These are phyloP conservation scores for Lithodes maja DNA, from an alignment of 2,888 invertebrate genomes.

Conservation along the genomic window DNA sequence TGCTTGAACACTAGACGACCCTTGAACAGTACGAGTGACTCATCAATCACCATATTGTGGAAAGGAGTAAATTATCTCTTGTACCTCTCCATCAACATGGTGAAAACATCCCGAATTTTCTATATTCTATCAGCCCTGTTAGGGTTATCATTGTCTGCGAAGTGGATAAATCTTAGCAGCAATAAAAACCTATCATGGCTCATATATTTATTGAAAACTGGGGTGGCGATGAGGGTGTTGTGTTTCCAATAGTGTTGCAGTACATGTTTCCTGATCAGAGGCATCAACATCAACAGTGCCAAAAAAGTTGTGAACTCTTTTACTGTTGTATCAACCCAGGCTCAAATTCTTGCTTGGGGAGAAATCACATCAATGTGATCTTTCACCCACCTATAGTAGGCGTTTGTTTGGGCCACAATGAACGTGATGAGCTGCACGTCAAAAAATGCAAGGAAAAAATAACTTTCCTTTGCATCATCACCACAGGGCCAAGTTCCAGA, in stretches of 20 bases:
- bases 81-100: background rate
- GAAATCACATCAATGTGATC: no score
- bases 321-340: background rate
- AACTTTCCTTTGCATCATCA: no score
- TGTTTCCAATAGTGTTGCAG: slow-evolving; percentile 6
- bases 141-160: slow-evolving; percentile 15
- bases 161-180: slow-evolving; percentile 24
- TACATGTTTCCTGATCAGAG: slow-evolving; percentile 21
- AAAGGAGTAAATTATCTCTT: background rate
- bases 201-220: slow-evolving; percentile 1
- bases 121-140: background rate
- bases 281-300: slow-evolving; percentile 7
- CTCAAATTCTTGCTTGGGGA: no score
- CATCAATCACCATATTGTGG: background rate
- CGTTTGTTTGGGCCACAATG: no score
- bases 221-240: background rate
- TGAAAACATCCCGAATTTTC: background rate
- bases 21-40: slow-evolving; percentile 9
- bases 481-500: no score
- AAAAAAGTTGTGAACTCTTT: background rate
- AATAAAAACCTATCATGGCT: slow-evolving; percentile 17
- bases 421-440: no score
- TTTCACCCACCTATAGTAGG: no score
- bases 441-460: no score
- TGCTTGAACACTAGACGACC: slow-evolving; percentile 3